Percentiles rank a stretch among this genome's conserved stretches.
Conservation (phyloP, 1,140 invertebrate species). For the Berghia stephanieae region DNA sequence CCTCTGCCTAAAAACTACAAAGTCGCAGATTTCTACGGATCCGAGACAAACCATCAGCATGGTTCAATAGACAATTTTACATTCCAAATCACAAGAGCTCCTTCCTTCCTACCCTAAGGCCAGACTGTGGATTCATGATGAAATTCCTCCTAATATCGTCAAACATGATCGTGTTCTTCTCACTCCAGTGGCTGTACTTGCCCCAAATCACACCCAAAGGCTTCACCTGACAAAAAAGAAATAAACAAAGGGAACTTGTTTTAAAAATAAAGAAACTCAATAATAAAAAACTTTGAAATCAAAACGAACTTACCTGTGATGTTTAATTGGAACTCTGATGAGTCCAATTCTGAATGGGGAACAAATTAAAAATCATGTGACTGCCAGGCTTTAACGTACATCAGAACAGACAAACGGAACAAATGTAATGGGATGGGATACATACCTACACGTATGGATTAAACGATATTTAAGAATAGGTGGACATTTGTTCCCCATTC, state of each 20-base stretch:
- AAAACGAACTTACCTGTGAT: too few species aligned
- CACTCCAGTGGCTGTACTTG: slow-evolving; percentile 86
- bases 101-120: slow-evolving; percentile 71
- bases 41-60: neutral
- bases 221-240: slow-evolving; percentile 79
- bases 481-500: too few species aligned
- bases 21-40: too few species aligned
- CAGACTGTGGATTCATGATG: slow-evolving; percentile 96
- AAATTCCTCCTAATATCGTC: slow-evolving; percentile 98
- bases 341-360: too few species aligned
- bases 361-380: too few species aligned
- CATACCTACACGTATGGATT: too few species aligned
- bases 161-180: slow-evolving; percentile 97
- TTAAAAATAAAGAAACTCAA: neutral
- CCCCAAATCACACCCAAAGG: slow-evolving; percentile 97
- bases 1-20: too few species aligned
- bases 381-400: too few species aligned
- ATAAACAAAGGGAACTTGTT: neutral
- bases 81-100: neutral
- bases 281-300: neutral
- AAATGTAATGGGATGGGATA: too few species aligned
- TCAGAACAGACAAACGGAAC: too few species aligned
- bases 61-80: neutral
- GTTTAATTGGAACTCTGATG: too few species aligned
- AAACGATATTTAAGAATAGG: too few species aligned